These are phyloP conservation scores for Rhingia campestris DNA, from an alignment of 2,888 invertebrate species.

Conservation along the genomic window DNA sequence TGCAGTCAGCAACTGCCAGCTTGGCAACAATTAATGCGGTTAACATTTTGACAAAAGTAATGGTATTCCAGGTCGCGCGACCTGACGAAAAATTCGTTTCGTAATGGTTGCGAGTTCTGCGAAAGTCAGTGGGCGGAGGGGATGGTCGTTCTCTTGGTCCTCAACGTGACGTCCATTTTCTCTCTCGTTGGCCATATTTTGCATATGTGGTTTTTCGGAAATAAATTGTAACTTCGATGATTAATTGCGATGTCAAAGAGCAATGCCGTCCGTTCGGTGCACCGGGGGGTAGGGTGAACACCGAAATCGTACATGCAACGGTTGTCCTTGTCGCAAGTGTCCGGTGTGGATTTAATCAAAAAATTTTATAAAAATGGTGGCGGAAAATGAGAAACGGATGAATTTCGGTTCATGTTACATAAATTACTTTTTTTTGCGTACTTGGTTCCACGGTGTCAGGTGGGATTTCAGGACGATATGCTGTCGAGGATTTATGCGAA, in stretches of 20 bases:
- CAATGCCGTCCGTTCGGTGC: constrained; percentile 50
- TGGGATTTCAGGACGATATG: constrained; percentile 73
- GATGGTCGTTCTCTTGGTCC: constrained; percentile 29
- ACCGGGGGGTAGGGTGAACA: constrained; percentile 1
- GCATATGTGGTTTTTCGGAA: constrained; percentile 70
- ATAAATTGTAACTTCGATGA: constrained; percentile 74
- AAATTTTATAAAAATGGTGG: constrained; percentile 58
- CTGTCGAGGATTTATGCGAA: constrained; percentile 67
- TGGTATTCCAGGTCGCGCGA: constrained; percentile 64
- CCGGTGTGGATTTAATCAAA: constrained; percentile 70
- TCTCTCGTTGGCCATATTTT: constrained; percentile 56
- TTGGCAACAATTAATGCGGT: constrained; percentile 73
- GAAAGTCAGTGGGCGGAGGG: background rate
- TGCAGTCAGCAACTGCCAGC: constrained; percentile 72
- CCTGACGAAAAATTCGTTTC: constrained; percentile 71
- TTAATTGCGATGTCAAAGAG: constrained; percentile 74
- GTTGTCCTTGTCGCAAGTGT: constrained; percentile 62
- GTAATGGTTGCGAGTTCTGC: constrained; percentile 8
- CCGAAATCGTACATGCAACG: constrained; percentile 42
- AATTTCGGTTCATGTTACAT: constrained; percentile 70
- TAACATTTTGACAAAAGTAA: constrained; percentile 74
- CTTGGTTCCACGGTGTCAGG: constrained; percentile 51
- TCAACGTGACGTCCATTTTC: constrained; percentile 42
- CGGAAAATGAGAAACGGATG: constrained; percentile 71
- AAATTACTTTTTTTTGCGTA: constrained; percentile 62